A percentile compares a stretch with the other conserved stretches of the same genome.
Conservation (phyloP, 2,797 vertebrate species). For the Typhlichthys eigenmanni region DNA sequence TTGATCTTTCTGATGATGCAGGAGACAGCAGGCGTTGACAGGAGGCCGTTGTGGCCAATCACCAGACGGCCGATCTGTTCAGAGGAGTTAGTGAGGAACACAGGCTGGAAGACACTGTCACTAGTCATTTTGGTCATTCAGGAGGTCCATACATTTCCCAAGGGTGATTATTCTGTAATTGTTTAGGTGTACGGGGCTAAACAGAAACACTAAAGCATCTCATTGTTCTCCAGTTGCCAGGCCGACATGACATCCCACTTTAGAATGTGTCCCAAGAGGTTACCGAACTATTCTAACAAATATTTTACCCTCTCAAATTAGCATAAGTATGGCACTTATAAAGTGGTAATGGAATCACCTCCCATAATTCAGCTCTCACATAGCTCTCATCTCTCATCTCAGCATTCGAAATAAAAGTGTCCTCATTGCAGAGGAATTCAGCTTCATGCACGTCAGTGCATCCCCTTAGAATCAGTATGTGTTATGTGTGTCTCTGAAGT, state of each 20-base stretch:
- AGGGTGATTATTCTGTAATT: not conserved
- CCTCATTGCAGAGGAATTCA: conserved; percentile 62
- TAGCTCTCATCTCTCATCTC: too few relatives aligned
- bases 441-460: conserved; percentile 44
- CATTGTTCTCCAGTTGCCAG: conserved; percentile 14
- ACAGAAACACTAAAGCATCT: not conserved
- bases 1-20: conserved; percentile 99
- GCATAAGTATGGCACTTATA: conserved; percentile 52
- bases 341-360: conserved; percentile 50
- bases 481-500: conserved; percentile 28
- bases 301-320: conserved; percentile 50
- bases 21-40: conserved; percentile 96
- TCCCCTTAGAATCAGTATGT: conserved; percentile 48
- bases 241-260: conserved; percentile 31
- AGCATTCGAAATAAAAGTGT: conserved; percentile 63
- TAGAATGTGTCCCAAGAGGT: conserved; percentile 36
- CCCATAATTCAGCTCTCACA: conserved; percentile 44
- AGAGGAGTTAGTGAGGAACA: not conserved
- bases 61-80: conserved; percentile 93
- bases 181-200: not conserved
- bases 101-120: not conserved
- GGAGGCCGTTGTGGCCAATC: conserved; percentile 94
- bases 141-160: not conserved
- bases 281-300: conserved; percentile 28
- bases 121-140: not conserved